Base-by-base conservation (phyloP, 2,888 invertebrate species). In the Megaustenia siamemsis region DNA sequence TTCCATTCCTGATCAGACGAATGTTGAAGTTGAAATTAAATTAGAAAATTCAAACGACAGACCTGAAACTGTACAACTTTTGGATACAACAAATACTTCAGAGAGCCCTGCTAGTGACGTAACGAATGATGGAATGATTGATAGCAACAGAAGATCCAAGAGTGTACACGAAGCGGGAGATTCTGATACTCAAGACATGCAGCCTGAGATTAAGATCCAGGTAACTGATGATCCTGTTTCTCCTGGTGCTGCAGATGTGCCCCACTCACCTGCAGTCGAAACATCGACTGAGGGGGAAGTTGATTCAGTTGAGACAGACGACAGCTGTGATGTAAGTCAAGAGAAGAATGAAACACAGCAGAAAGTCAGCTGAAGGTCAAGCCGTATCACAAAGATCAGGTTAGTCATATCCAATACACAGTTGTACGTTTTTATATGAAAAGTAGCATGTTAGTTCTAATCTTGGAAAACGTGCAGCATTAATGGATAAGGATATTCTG, bases 331-430 rank as follows among this genome's bases (percentile, higher is more conserved):
- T 35, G 66, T 3, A 45, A 35, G 28, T 5, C 21, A 60, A 73
- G 4, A 73, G 40, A 63, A 73, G 40, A 15, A 45, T 32, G 80
- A n/a, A 28, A 82, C n/a, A 73, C 81, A 71, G 10, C 49, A 24
- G 43, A 56, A 38, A 21, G 75, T 76, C 66, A 49, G n/a, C 49
- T 24, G 83, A 83, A 53, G 77, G 69, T n/a, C 71, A 79, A 32
- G 28, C 35, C 24, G 75, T 83, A 35, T 78, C 83, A 60, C 69
- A 78, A 21, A 68, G 83, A 71, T 53, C 83, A 69, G 83, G 83
- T 83, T 8, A n/a, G n/a, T n/a, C n/a, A n/a, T n/a, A n/a, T n/a
- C n/a, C n/a, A n/a, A n/a, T n/a, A n/a, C n/a, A n/a, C n/a, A n/a
- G n/a, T n/a, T n/a, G n/a, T n/a, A n/a, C n/a, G n/a, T n/a, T n/a